A percentile compares a stretch with the other conserved stretches of the same genome.
phyloP scores from a whole-genome alignment of 2,797 vertebrate genomes.

The Lithobates pipiens region DNA sequence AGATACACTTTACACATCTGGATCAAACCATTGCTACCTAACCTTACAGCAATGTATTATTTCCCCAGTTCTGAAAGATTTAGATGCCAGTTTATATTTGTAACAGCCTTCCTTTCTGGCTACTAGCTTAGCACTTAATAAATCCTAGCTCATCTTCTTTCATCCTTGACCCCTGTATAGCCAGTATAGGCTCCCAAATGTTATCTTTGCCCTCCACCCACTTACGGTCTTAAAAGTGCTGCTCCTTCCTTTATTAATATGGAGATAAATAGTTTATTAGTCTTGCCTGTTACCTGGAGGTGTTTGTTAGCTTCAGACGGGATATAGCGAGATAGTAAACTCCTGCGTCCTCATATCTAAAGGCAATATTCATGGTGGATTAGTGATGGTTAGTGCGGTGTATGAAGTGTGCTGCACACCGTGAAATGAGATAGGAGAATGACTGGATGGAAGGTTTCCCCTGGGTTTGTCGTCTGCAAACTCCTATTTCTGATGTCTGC shows the following conservation, averaged over 20 bases:
- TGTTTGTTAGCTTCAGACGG: slow-evolving; percentile 3
- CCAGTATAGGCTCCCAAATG: background rate
- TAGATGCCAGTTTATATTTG: too few species aligned
- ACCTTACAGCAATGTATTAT: too few species aligned
- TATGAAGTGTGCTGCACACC: slow-evolving; percentile 77
- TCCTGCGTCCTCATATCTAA: slow-evolving; percentile 3
- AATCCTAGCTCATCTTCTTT: too few species aligned
- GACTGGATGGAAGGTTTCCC: slow-evolving; percentile 72
- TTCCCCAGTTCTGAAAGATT: too few species aligned
- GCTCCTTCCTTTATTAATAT: too few species aligned
- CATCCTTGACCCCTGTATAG: background rate
- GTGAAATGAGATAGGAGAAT: slow-evolving; percentile 80
- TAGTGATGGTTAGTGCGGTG: slow-evolving; percentile 73
- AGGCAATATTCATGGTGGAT: slow-evolving; percentile 72
- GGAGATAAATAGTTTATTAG: too few species aligned
- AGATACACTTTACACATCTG: too few species aligned
- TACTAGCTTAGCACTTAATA: too few species aligned
- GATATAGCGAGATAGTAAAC: slow-evolving; percentile 14
- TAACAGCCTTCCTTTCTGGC: too few species aligned
- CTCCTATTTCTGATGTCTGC: too few species aligned
- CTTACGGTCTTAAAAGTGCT: background rate
- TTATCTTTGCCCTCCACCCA: background rate
- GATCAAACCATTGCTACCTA: too few species aligned
- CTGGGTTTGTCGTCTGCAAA: slow-evolving; percentile 34
- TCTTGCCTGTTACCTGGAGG: background rate